Evolutionary conservation across 1,140 invertebrate species (phyloP).

Genomic region (Aphelinus atriplicis): DNA sequence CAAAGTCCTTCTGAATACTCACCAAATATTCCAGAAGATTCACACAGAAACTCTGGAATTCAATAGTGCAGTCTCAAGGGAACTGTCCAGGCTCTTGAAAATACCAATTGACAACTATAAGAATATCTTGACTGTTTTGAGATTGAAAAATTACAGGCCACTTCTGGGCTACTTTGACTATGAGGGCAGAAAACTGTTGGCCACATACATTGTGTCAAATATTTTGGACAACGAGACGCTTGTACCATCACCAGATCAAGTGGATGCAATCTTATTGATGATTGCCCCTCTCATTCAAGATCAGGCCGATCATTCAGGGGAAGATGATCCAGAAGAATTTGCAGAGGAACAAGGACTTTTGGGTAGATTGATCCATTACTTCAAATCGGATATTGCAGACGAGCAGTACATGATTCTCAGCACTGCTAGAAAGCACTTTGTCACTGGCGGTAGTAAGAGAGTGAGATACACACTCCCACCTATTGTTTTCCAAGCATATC

Average conservation of each 20-base stretch:
- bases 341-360: constrained; percentile 95
- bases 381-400: constrained; percentile 86
- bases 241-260: constrained; percentile 88
- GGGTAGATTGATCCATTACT: constrained; percentile 88
- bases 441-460: constrained; percentile 84
- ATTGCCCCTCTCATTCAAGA: constrained; percentile 89
- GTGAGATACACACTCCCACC: constrained; percentile 95
- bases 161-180: constrained; percentile 92
- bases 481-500: constrained; percentile 94
- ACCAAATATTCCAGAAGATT: constrained; percentile 84
- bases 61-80: constrained; percentile 86
- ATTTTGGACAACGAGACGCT: constrained; percentile 89
- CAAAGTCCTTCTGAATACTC: constrained; percentile 91
- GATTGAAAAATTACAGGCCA: constrained; percentile 85
- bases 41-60: constrained; percentile 82
- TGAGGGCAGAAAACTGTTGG: constrained; percentile 86
- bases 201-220: constrained; percentile 88
- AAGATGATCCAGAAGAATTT: constrained; percentile 93
- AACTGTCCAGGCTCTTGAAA: constrained; percentile 91
- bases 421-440: constrained; percentile 90
- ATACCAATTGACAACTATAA: constrained; percentile 96
- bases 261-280: constrained; percentile 81
- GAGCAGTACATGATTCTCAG: constrained; percentile 93
- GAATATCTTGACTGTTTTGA: constrained; percentile 87
- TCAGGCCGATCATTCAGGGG: constrained; percentile 77